phyloP scores from a whole-genome alignment of 2,888 invertebrate species.

The Lithosia quadra region DNA sequence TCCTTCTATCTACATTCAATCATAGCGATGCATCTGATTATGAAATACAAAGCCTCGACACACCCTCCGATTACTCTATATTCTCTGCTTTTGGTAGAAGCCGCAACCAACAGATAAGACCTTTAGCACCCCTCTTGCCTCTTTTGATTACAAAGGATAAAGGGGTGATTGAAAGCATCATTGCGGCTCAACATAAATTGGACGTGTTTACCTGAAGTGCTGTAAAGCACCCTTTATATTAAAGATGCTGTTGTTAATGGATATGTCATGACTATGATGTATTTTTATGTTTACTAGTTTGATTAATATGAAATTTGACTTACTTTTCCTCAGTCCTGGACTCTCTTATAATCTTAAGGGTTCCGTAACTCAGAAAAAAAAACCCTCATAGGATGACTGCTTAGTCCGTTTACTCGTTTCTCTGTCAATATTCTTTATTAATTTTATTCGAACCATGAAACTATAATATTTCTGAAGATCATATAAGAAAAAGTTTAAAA shows the following conservation, averaged over 20 bases:
- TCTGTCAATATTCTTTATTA: background rate
- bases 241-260: conserved; percentile 43
- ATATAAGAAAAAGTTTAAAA: too few relatives aligned
- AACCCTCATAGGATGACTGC: too few relatives aligned
- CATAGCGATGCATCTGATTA: conserved; percentile 68
- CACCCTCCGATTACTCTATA: conserved; percentile 62
- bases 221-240: conserved; percentile 67
- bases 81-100: conserved; percentile 59
- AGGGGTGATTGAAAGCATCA: conserved; percentile 71
- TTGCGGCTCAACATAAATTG: conserved; percentile 65
- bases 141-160: conserved; percentile 69
- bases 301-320: conserved; percentile 6
- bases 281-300: conserved; percentile 16
- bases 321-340: conserved; percentile 5
- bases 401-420: background rate
- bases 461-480: too few relatives aligned
- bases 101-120: conserved; percentile 56
- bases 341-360: background rate
- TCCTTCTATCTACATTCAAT: conserved; percentile 55
- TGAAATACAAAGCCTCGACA: conserved; percentile 65
- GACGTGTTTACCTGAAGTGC: conserved; percentile 77
- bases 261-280: conserved; percentile 42
- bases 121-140: conserved; percentile 56
- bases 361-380: background rate
- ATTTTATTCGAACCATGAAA: too few relatives aligned